Base-by-base conservation (phyloP, 2,888 invertebrate species). In the Allophyes oxyacanthae region DNA sequence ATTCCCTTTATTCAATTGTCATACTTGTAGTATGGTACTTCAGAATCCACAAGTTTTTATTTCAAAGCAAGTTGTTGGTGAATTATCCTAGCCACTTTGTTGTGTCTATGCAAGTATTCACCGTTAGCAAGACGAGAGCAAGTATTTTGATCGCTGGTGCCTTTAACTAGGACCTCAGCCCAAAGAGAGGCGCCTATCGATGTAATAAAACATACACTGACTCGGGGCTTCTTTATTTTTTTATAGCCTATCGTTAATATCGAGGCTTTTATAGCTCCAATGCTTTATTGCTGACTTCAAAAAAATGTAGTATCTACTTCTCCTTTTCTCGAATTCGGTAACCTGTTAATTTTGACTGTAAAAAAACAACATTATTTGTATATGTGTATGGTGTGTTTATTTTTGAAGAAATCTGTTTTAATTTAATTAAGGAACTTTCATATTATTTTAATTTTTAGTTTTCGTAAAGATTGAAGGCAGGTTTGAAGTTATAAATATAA, bases 201-300 rank as follows among this genome's bases (percentile, higher is more conserved):
- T 72, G 84, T 84, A 85, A 90, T 90, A 90, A 91, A 90, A 88
- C 83, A 83, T 82, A 82, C 85, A 86, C 84, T 81, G 82, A 79
- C 78, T 78, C 78, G 74, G 78, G 73, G 89, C 89, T 90, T 77
- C 88, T 89, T 88, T 89, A 89, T 88, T 90, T 89, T 83, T 91
- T 91, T 91, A 90, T 83, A 82, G 81, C 85, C 86, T 83, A 88
- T 90, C 91, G 89, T 91, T 91, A 91, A 89, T 90, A 91, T 91
- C 86, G 89, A 90, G 85, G 83, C 75, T 78, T 91, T 91, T 91
- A 91, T 85, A 88, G 77, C 86, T 79, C 79, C 72, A 75, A 89
- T 90, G 88, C 84, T 91, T 91, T 91, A 91, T 88, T 85, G 84
- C 88, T 69, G 69, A 78, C 75, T 83, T 85, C 84, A 83, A 85